These are phyloP conservation scores for Syngnathoides biaculeatus DNA, from an alignment of 2,113 vertebrate genomes.

Conservation along the genomic window DNA sequence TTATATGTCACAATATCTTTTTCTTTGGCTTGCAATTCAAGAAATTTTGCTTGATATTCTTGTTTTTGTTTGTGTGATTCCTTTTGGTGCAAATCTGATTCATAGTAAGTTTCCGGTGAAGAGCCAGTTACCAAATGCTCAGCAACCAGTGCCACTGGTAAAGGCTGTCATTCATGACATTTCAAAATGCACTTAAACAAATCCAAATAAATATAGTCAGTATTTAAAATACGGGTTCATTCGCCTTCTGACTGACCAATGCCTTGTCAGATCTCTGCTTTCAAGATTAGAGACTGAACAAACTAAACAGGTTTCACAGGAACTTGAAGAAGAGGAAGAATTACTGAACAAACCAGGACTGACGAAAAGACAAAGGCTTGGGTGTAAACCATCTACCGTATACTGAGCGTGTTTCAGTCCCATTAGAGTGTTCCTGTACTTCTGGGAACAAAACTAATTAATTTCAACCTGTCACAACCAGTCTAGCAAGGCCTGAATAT, in stretches of 20 bases:
- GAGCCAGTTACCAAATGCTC: no score
- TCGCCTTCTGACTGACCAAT: background rate
- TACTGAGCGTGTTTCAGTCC: background rate
- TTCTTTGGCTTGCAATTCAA: no score
- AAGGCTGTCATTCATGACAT: background rate
- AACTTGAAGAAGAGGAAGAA: slow-evolving; percentile 22
- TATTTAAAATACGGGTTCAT: background rate
- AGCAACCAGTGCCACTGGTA: no score
- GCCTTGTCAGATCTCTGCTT: background rate
- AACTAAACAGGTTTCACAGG: background rate
- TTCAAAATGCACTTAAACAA: background rate
- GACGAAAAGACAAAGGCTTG: background rate
- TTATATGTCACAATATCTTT: no score
- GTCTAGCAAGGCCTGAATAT: slow-evolving; percentile 42
- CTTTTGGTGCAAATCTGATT: no score
- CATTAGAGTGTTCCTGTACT: slow-evolving; percentile 19
- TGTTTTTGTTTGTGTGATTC: no score
- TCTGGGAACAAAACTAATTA: slow-evolving; percentile 35
- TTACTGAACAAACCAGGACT: slow-evolving; percentile 18
- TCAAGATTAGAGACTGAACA: background rate
- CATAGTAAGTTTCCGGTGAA: no score
- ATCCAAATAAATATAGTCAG: background rate
- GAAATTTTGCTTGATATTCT: no score
- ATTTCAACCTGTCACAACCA: slow-evolving; percentile 29
- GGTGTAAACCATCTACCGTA: slow-evolving; percentile 12